phyloP scores from a whole-genome alignment of 2,888 invertebrate species.

The Mesorhabditis spiculigera region DNA sequence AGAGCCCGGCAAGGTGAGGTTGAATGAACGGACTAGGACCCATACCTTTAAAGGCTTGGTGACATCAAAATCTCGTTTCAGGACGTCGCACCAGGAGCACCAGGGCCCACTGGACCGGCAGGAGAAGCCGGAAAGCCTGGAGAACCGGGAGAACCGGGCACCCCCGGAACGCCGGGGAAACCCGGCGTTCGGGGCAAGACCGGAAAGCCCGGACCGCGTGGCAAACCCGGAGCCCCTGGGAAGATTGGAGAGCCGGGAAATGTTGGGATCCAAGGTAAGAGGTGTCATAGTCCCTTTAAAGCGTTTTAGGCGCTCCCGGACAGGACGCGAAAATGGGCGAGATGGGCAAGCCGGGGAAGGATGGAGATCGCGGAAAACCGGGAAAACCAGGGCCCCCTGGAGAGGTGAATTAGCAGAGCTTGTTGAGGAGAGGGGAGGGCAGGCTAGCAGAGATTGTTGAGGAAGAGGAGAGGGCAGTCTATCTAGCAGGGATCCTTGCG shows the following conservation, averaged over 20 bases:
- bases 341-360: background rate
- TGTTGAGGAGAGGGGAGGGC: no score
- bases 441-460: no score
- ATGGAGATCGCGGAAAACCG: constrained; percentile 3
- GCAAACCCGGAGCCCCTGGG: background rate
- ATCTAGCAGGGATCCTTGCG: no score
- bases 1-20: constrained; percentile 2
- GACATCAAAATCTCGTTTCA: background rate
- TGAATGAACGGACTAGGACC: no score
- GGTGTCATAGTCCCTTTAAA: background rate
- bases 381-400: background rate
- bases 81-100: background rate
- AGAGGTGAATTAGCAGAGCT: background rate
- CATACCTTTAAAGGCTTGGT: background rate
- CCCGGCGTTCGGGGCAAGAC: background rate
- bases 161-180: background rate
- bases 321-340: background rate
- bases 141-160: background rate
- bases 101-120: background rate
- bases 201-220: background rate
- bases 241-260: background rate
- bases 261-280: background rate
- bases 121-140: background rate
- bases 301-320: background rate
- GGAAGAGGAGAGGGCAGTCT: no score